phyloP scores from a whole-genome alignment of 37 sponge, comb jelly and placozoan genomes.

The Hexactinellida sp. region DNA sequence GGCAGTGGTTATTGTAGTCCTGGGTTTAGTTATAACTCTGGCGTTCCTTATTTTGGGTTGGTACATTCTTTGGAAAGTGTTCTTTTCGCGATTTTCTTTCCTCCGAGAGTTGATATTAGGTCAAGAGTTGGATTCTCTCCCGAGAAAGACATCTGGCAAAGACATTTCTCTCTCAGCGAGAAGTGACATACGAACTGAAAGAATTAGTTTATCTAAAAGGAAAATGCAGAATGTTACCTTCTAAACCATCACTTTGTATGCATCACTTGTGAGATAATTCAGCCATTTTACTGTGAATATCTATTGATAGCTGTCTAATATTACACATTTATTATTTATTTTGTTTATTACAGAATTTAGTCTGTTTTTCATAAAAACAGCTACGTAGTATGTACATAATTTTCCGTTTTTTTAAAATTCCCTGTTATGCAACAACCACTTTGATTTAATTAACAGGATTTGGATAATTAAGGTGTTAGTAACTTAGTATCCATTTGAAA shows the following conservation, averaged over 20 bases:
- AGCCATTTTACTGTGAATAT: background rate
- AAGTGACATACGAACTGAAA: background rate
- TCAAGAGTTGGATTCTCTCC: background rate
- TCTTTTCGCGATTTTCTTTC: background rate
- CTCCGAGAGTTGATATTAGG: background rate
- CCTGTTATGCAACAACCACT: too few species aligned
- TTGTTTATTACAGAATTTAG: too few species aligned
- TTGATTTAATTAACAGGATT: too few species aligned
- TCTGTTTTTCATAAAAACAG: too few species aligned
- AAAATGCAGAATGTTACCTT: slow-evolving; percentile 3
- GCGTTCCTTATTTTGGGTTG: background rate
- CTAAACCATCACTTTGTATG: background rate
- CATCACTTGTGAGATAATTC: too few species aligned
- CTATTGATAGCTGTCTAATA: background rate
- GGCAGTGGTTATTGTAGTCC: background rate
- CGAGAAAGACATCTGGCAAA: background rate
- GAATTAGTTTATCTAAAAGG: background rate
- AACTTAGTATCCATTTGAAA: too few species aligned
- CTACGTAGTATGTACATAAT: too few species aligned
- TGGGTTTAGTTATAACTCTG: background rate
- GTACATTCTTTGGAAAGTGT: background rate
- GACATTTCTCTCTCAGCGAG: background rate
- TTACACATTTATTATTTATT: too few species aligned
- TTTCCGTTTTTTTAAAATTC: too few species aligned
- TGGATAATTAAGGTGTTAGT: too few species aligned